Base-by-base conservation (phyloP, 2,888 invertebrate species). In the Meganola albula region DNA sequence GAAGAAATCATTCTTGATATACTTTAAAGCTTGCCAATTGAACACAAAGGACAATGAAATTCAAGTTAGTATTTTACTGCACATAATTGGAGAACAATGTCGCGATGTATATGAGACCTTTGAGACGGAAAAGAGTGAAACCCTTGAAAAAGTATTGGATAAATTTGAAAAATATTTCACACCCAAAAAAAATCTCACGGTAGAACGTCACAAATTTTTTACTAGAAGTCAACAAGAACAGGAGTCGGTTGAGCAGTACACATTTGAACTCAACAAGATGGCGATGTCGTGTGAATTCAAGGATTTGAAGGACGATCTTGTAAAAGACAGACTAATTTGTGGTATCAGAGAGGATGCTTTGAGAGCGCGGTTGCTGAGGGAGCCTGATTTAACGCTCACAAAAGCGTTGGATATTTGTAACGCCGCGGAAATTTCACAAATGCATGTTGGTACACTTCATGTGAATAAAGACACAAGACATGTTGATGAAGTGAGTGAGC, bases 281-380 rank as follows among this genome's bases (percentile, higher is more conserved):
- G 49, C 49, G 2, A 7, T 7, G 3, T 45, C 25, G 12, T 53
- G 53, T 31, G 48, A 53, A 3, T 53, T 56, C 16, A 31, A 34
- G 25, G 32, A 37, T 2, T 31, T 56, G 5, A 28, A 29, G 1
- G 34, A 40, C 18, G 47, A 48, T 10, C 24, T 52, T n/a, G 29
- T 50, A 2, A 24, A 37, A 12, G 48, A 48, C 24, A 27, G 43
- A 8, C 29, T 56, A 16, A 48, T 53, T 14, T 53, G 53, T 34
- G 50, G 53, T 1, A 22, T 56, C 3, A 26, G 10, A 13, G 42
- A 47, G 6, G 31, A 8, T 2, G 21, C 16, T 0, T 10, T 55
- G 8, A 24, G 44, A 10, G 52, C 47, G 31, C 10, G 51, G 13
- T 12, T 51, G 12, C 20, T 48, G 10, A 11, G 48, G 6, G 50